Percentiles rank a stretch among this genome's conserved stretches.
Conservation (phyloP, 2,888 invertebrate species). For the Melanargia galathea region DNA sequence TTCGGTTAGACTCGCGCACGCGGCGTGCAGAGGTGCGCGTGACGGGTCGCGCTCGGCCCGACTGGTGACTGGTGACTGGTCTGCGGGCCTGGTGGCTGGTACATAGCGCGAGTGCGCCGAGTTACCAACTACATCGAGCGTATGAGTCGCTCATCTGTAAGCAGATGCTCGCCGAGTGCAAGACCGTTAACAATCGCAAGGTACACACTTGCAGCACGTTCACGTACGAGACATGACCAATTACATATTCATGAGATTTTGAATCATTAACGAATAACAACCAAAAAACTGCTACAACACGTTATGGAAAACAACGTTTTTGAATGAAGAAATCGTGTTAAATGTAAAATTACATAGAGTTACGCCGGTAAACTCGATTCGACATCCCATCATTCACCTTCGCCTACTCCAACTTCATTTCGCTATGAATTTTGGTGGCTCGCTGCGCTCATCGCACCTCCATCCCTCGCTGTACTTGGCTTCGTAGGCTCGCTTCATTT, state of each 20-base stretch:
- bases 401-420: too few species aligned
- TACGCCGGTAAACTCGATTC: too few species aligned
- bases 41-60: slow-evolving; percentile 66
- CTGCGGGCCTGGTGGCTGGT: slow-evolving; percentile 38
- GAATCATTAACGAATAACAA: not conserved
- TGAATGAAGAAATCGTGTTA: too few species aligned
- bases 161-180: slow-evolving; percentile 43
- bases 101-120: slow-evolving; percentile 51
- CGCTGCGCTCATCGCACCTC: too few species aligned
- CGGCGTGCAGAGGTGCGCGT: slow-evolving; percentile 67
- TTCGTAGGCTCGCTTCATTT: too few species aligned
- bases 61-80: slow-evolving; percentile 52
- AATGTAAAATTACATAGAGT: too few species aligned
- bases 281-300: not conserved
- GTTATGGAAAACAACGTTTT: too few species aligned
- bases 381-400: too few species aligned
- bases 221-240: slow-evolving; percentile 1
- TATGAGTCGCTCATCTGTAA: slow-evolving; percentile 59
- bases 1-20: slow-evolving; percentile 40
- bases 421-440: too few species aligned
- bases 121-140: slow-evolving; percentile 25
- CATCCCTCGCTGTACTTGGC: too few species aligned
- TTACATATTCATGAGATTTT: slow-evolving; percentile 8
- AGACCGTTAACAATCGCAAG: slow-evolving; percentile 56
- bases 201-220: slow-evolving; percentile 3